Evolutionary conservation across 2,797 vertebrate species (phyloP), one percentile per base, ranked within the genome.

Genomic region (Clarias pachynema): DNA sequence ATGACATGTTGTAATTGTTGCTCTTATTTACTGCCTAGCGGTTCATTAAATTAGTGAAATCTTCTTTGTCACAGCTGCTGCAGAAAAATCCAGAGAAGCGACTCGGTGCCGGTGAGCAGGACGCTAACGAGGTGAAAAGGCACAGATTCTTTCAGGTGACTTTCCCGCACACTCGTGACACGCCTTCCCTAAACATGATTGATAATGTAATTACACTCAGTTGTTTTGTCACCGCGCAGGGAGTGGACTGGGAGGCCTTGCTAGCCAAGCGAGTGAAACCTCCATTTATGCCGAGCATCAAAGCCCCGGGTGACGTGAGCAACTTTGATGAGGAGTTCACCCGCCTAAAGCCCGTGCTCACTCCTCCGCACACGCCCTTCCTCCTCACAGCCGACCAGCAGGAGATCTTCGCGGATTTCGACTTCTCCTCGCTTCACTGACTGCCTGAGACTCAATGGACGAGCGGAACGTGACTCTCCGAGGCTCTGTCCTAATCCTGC

Each of bases 251-350:
- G 98, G 93, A 92, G 44, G 95, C 96, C 84, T 92, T 99, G 59
- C 91, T 98, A 57, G 92, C 96, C 88, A 96, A 96, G 74, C 93
- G 88, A 10, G 56, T 96, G 86, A 96, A 92, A 91, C 97, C 98
- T 0, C 98, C 98, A 0, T 97, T 97, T 70, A 91, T 97, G 87
- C 98, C 98, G 0, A 89, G 88, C 0, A 89, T 99, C 86, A 93
- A 89, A 65, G 92, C 94, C 1, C 92, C 93, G 0, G 92, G 92
- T 0, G 98, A 99, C 37, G 93, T 97, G 84, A 95, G 96, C 81
- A 97, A 99, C 93, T 99, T 99, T 0, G 98, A 99, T 73, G 93
- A 96, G 81, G 97, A 97, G 92, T 99, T 99, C 93, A 99, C 98
- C 0, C 92, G 93, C 1, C 95, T 97, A 85, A 95, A 95, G 69